Percentiles rank a stretch among this genome's conserved stretches.
phyloP scores from a whole-genome alignment of 2,113 vertebrate species.

The Brachypteracias leptosomus region DNA sequence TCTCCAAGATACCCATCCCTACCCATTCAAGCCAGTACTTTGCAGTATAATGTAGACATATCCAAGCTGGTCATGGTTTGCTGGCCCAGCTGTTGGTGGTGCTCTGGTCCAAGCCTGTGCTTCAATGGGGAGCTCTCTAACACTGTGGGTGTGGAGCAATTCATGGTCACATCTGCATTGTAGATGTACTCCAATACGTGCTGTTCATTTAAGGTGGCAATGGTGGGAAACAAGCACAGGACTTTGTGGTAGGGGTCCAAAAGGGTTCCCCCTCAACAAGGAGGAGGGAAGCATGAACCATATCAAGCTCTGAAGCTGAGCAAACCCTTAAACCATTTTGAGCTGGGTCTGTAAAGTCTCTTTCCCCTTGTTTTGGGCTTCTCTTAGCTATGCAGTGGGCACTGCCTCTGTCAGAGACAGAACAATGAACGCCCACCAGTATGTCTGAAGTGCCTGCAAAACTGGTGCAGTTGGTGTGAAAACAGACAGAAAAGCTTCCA shows the following conservation, averaged over 20 bases:
- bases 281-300: background rate
- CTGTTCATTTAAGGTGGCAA: background rate
- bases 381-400: background rate
- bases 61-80: background rate
- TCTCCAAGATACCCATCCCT: background rate
- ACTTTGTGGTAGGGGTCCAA: rapidly evolving
- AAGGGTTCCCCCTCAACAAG: background rate
- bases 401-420: background rate
- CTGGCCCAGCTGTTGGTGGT: background rate
- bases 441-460: background rate
- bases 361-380: background rate
- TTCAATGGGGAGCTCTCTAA: rapidly evolving
- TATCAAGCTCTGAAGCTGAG: background rate
- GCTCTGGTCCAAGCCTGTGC: background rate
- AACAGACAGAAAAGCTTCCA: background rate
- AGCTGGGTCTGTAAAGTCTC: background rate
- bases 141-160: background rate
- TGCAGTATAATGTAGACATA: background rate
- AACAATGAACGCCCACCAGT: background rate
- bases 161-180: background rate
- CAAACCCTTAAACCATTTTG: background rate
- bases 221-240: background rate
- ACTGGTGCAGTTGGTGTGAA: background rate
- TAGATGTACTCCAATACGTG: background rate
- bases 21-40: background rate